A percentile compares a stretch with the other conserved stretches of the same genome.
Evolutionary conservation across 2,797 vertebrate genomes (phyloP).

Genomic region (Channallabes apus): DNA sequence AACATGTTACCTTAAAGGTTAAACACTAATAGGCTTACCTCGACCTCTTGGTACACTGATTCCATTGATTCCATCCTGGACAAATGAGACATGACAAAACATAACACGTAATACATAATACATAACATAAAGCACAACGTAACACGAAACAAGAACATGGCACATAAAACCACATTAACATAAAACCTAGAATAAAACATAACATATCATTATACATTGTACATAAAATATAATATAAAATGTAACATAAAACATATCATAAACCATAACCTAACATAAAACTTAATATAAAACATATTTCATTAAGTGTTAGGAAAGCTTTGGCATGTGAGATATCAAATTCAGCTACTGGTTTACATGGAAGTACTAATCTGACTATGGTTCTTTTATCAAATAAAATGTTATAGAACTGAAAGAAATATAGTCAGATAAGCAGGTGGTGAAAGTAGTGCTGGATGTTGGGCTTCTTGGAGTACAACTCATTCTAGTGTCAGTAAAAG

Average conservation of each 20-base stretch:
- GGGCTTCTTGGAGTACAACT: not conserved
- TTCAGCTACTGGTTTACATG: not conserved
- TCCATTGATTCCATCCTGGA: not conserved
- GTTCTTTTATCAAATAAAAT: not conserved
- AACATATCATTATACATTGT: too few relatives aligned
- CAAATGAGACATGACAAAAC: not conserved
- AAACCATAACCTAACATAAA: too few relatives aligned
- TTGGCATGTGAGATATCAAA: not conserved
- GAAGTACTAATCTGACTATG: not conserved
- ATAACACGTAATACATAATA: too few relatives aligned
- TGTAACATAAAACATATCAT: too few relatives aligned
- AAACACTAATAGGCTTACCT: not conserved
- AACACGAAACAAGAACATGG: too few relatives aligned
- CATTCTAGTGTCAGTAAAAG: conserved; percentile 1
- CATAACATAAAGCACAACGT: too few relatives aligned
- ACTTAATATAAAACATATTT: not conserved
- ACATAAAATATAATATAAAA: too few relatives aligned
- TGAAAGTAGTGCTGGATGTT: not conserved
- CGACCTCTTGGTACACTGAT: not conserved
- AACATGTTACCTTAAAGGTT: not conserved
- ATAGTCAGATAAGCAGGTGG: not conserved
- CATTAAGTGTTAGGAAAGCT: not conserved
- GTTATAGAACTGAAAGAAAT: not conserved
- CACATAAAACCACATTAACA: too few relatives aligned
- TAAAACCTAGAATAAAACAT: too few relatives aligned